Conservation (phyloP, 2,113 vertebrate genomes). For the Pteropus alecto region DNA sequence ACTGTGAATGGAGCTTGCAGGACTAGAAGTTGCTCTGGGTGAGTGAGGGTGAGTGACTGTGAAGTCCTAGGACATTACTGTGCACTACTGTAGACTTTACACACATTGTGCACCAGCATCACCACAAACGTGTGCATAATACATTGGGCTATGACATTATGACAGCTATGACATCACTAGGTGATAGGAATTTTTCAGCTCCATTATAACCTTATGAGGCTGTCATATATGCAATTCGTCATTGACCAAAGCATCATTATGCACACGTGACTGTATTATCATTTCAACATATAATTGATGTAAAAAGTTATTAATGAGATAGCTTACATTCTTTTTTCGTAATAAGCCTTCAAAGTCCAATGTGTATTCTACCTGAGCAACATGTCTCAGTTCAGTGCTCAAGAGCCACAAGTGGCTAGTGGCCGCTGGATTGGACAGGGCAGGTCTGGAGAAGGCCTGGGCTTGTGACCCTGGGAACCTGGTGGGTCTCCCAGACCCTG, state of each 20-base stretch:
- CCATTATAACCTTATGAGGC: neutral
- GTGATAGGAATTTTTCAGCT: neutral
- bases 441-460: neutral
- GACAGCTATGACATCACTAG: neutral
- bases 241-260: neutral
- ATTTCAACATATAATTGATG: neutral
- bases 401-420: neutral
- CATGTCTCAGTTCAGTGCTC: neutral
- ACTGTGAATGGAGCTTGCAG: neutral
- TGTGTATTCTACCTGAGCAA: neutral
- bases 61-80: neutral
- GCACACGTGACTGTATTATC: neutral
- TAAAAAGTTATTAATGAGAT: neutral
- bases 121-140: neutral
- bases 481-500: neutral
- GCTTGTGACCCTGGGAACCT: neutral
- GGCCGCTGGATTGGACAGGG: fast-evolving
- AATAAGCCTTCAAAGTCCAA: neutral
- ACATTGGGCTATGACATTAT: neutral
- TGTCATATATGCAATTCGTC: neutral
- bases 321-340: neutral
- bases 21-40: neutral
- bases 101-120: neutral
- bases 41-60: neutral
- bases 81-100: neutral